phyloP scores from a whole-genome alignment of 2,888 invertebrate genomes.

The Frankliniella fusca region DNA sequence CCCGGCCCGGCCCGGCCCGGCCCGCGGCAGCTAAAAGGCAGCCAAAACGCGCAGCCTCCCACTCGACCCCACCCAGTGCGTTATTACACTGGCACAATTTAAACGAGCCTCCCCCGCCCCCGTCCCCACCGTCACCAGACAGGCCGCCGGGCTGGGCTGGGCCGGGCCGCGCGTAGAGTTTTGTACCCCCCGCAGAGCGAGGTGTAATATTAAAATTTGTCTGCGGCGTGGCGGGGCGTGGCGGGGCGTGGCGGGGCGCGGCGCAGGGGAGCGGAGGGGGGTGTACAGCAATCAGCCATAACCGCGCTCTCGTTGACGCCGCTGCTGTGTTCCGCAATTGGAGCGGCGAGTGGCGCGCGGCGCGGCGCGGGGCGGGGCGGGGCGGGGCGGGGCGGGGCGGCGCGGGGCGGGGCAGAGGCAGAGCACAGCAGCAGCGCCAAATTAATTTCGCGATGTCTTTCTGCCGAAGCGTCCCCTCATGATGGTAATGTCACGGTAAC shows the following conservation, averaged over 20 bases:
- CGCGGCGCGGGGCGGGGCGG: not conserved
- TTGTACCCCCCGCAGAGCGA: constrained; percentile 6
- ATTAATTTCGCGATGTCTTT: not conserved
- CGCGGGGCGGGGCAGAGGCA: not conserved
- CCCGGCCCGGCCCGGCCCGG: no score
- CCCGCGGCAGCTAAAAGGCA: no score
- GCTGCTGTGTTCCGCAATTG: not conserved
- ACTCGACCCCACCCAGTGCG: not conserved
- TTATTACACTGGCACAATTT: constrained; percentile 14
- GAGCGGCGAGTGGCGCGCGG: not conserved
- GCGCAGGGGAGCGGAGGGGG: not conserved
- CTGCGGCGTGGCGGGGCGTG: not conserved
- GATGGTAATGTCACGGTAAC: no score
- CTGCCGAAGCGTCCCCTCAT: not conserved
- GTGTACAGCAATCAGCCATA: constrained; percentile 16
- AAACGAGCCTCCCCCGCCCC: not conserved
- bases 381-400: not conserved
- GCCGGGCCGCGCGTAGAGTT: not conserved
- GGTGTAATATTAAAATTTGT: constrained; percentile 25
- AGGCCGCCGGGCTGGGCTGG: not conserved
- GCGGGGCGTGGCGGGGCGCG: not conserved
- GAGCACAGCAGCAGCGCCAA: not conserved
- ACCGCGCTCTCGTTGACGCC: constrained; percentile 10
- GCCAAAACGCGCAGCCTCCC: not conserved
- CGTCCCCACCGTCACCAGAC: no score